Evolutionary conservation across 2,888 invertebrate species (phyloP).

Genomic region (Aphrophora alni): DNA sequence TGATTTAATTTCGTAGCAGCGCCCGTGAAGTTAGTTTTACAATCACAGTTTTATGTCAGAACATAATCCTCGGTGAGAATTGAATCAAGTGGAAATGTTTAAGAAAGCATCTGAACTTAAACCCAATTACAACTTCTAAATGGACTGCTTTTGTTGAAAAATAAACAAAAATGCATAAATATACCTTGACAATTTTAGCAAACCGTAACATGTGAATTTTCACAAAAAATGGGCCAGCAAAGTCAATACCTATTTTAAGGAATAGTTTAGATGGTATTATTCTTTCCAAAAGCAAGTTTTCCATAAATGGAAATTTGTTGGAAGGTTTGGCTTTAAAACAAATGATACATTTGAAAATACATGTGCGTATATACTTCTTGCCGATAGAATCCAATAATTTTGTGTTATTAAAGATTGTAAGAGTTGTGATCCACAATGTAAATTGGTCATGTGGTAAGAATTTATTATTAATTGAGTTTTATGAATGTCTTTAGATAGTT

Average conservation of each 20-base stretch:
- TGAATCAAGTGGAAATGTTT: too few relatives aligned
- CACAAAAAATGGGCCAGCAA: conserved; percentile 27
- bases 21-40: too few relatives aligned
- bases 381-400: conserved; percentile 22
- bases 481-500: too few relatives aligned
- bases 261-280: conserved; percentile 16
- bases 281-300: conserved; percentile 7
- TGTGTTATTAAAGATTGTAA: too few relatives aligned
- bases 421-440: too few relatives aligned
- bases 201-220: conserved; percentile 27
- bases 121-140: conserved; percentile 46
- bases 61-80: too few relatives aligned
- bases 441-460: too few relatives aligned
- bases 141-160: conserved; percentile 53
- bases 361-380: neutral
- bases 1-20: too few relatives aligned
- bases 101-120: too few relatives aligned
- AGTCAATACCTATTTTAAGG: conserved; percentile 7
- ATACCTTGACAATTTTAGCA: conserved; percentile 40
- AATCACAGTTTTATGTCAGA: too few relatives aligned
- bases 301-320: conserved; percentile 7
- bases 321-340: neutral
- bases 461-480: too few relatives aligned
- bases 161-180: conserved; percentile 51
- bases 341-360: conserved; percentile 20